These are phyloP conservation scores for Ctena decussata DNA, from an alignment of 2,888 invertebrate genomes.

Conservation along the genomic window DNA sequence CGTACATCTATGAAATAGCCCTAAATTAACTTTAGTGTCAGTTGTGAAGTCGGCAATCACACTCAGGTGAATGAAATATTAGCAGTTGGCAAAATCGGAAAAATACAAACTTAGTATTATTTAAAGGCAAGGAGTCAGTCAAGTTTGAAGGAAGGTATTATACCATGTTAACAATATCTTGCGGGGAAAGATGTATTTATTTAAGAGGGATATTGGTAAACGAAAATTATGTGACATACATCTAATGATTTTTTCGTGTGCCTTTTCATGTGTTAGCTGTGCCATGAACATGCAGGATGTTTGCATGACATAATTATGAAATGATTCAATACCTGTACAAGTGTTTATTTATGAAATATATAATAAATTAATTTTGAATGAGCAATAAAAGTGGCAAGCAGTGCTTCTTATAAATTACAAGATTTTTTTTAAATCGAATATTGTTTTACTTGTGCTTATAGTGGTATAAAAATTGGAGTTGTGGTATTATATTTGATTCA, in stretches of 20 bases:
- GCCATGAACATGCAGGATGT: not conserved
- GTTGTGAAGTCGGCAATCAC: not conserved
- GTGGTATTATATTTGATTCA: too few relatives aligned
- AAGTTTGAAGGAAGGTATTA: slow-evolving; percentile 3
- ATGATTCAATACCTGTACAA: not conserved
- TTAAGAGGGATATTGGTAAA: not conserved
- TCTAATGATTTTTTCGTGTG: not conserved
- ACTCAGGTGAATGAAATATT: slow-evolving; percentile 10
- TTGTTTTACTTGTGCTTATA: too few relatives aligned
- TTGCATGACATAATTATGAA: not conserved
- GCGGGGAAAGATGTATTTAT: not conserved
- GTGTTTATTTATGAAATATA: not conserved
- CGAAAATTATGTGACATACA: not conserved
- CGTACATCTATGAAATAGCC: too few relatives aligned
- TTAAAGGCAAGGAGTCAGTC: not conserved
- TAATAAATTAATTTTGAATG: not conserved
- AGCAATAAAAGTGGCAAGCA: not conserved
- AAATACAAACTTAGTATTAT: slow-evolving; percentile 4
- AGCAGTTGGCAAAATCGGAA: slow-evolving; percentile 6
- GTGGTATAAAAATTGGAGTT: too few relatives aligned
- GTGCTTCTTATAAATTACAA: not conserved
- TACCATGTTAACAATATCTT: not conserved
- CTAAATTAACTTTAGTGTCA: slow-evolving; percentile 10
- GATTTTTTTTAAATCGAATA: too few relatives aligned
- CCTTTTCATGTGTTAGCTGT: not conserved